phyloP scores from a whole-genome alignment of 2,888 invertebrate genomes.

The Nephrotoma guestfalica region DNA sequence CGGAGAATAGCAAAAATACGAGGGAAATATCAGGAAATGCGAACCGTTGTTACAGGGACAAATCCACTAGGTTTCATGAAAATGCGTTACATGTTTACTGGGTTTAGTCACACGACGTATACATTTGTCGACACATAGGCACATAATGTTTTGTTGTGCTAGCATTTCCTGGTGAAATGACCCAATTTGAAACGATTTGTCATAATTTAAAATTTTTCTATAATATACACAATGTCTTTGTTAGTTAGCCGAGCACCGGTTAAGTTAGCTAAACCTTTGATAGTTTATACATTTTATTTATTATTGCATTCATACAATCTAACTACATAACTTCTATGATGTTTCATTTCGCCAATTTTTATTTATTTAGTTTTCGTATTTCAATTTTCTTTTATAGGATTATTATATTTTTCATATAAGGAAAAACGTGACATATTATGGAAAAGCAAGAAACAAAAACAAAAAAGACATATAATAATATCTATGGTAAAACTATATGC shows the following conservation, averaged over 20 bases:
- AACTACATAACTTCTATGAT: not conserved
- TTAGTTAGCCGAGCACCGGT: not conserved
- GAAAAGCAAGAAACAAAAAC: not conserved
- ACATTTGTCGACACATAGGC: no score
- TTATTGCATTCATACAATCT: not conserved
- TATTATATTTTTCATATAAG: not conserved
- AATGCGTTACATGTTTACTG: no score
- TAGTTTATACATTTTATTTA: not conserved
- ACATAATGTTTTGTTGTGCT: not conserved
- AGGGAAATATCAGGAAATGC: no score
- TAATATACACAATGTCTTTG: not conserved
- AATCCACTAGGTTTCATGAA: no score
- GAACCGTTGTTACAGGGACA: no score
- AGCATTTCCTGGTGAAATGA: not conserved
- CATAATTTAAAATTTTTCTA: not conserved
- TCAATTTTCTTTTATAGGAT: not conserved
- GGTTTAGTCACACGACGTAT: not conserved
- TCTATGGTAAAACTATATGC: not conserved
- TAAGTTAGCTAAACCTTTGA: not conserved
- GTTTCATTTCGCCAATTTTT: not conserved
- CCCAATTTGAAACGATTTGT: not conserved
- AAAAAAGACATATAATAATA: not conserved
- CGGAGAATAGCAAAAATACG: no score
- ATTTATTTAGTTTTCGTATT: not conserved
- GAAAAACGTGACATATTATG: constrained; percentile 4